Evolutionary conservation across 2,797 vertebrate genomes (phyloP), one percentile per base, ranked within the genome.

Genomic region (Leptodactylus fallax): DNA sequence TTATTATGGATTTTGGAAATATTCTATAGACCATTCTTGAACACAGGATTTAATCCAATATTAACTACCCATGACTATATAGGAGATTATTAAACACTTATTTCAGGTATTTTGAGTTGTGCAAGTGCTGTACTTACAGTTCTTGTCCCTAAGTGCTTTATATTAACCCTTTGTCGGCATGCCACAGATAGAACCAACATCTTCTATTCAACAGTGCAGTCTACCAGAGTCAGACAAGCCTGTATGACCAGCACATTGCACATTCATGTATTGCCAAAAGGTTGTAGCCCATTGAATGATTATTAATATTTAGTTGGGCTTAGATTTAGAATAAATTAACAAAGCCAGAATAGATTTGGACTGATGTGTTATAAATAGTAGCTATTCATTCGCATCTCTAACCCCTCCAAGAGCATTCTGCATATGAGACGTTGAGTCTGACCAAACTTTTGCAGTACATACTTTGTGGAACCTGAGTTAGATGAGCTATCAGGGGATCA

Each of bases 71-170:
- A 19, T 69, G 51, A 45, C n/a, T 47, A 12, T 45, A 53, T 21
- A 81, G 58, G 60, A 7, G 58, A 49, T 45, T 19, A 14, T 81
- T 56, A 76, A 61, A 25, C 23, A 23, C 27, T 49, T 51, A 49
- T 25, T 78, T 21, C 49, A 12, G 27, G 36, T 23, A 47, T 16
- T 23, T 23, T 53, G 12, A 58, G 17, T 69, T 77, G 71, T 85
- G 56, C 61, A 85, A 65, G 60, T 85, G 76, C 27, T 71, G 51
- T 23, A 14, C 45, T 79, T 86, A 69, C 60, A 86, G 79, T 49
- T 67, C 71, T 82, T n/a, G 19, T 58, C 23, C 79, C 65, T 79
- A 89, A 89, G 88, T 89, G 85, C 88, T 89, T 86, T 36, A 23
- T 21, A 71, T 82, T 21, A 89, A 81, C 87, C 58, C 45, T 81